Percentiles rank a stretch among this genome's conserved stretches.
These are phyloP conservation scores for Naso thynnoides DNA, from an alignment of 2,797 vertebrate genomes.

Conservation along the genomic window DNA sequence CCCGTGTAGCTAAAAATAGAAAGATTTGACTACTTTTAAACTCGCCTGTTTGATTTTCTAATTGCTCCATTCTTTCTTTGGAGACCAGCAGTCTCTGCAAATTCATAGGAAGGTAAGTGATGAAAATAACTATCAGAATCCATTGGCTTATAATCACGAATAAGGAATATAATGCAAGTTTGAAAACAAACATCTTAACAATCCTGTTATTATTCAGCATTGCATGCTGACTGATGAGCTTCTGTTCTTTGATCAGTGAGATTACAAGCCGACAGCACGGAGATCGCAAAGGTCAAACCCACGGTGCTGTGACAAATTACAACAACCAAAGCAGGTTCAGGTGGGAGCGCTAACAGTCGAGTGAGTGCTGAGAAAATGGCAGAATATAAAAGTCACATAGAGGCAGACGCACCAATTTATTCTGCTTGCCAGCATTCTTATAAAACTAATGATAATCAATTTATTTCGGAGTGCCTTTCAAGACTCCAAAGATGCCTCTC, in stretches of 20 bases:
- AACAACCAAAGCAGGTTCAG: neutral
- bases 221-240: slow-evolving; percentile 20
- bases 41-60: neutral
- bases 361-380: neutral
- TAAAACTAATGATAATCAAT: slow-evolving; percentile 28
- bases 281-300: slow-evolving; percentile 37
- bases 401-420: slow-evolving; percentile 8
- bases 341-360: neutral
- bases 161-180: slow-evolving; percentile 18
- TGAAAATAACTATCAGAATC: slow-evolving; percentile 14
- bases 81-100: neutral
- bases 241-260: slow-evolving; percentile 37
- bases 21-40: neutral
- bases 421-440: slow-evolving; percentile 15
- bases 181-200: slow-evolving; percentile 20
- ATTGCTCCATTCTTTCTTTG: neutral
- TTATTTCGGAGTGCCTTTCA: slow-evolving; percentile 47
- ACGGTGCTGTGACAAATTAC: slow-evolving; percentile 12
- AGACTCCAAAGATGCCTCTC: slow-evolving; percentile 27
- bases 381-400: slow-evolving; percentile 10
- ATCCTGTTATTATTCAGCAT: slow-evolving; percentile 12
- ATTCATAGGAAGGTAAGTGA: slow-evolving; percentile 2
- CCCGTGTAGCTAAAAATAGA: neutral
- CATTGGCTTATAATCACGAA: slow-evolving; percentile 1
- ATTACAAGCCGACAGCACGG: slow-evolving; percentile 18